Evolutionary conservation across 2,113 vertebrate genomes (phyloP), one percentile per base, ranked within the genome.

Genomic region (Thomomys bottae): DNA sequence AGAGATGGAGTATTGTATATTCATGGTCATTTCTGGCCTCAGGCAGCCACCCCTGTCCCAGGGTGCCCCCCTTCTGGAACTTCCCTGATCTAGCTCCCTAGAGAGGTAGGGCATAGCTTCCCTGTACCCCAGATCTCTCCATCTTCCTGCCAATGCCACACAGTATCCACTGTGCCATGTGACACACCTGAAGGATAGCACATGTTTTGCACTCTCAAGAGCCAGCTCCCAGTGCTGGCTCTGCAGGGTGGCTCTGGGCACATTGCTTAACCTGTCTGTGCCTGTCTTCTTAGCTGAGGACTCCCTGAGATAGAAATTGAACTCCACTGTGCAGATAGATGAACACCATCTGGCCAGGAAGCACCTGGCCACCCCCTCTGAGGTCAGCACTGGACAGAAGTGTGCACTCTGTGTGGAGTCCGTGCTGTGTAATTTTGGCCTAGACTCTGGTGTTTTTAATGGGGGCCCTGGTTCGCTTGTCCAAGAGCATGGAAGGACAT

Each of bases 331-430:
- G 32, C n/a, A 12, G 70, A 26, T 28, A 40, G 38, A 42, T n/a
- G n/a, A n/a, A n/a, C n/a, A n/a, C n/a, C n/a, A n/a, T 1, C 0
- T n/a, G 54, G 36, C 59, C 34, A 34, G 14, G 30, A 38, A 85
- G 84, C 0, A 0, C 20, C 49, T 15, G 49, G 14, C 32, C 17
- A 1, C 28, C 63, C 36, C 0, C 0, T 2, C 36, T 11, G 61
- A 26, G 76, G 70, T 23, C 3, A 81, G 89, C 23, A 15, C 32
- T 9, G 34, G 80, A 7, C 42, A 17, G 32, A 67, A 78, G 38
- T 24, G 42, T 0, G 2, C 34, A 36, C 32, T 49, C 5, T 9
- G 49, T 42, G 42, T 26, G 28, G 45, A 38, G 42, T 64, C 36
- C 21, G 6, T 24, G 67, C 21, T n/a, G 18, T 15, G 5, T 21